Conservation (phyloP, 2,797 vertebrate genomes). For the Dipus sagitta region DNA sequence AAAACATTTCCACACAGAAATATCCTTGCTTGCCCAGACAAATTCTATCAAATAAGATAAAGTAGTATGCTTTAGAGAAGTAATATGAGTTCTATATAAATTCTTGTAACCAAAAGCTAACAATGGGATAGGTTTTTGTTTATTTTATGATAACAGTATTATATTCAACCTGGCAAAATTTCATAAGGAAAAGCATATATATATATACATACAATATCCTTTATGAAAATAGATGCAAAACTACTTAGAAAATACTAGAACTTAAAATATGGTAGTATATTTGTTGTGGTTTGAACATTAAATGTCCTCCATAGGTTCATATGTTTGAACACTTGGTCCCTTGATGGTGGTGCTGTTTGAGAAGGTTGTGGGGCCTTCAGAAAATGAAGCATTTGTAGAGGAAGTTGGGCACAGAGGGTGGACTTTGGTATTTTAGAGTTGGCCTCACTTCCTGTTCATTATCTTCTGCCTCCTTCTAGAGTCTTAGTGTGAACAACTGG, state of each 20-base stretch:
- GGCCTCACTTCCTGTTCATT: too few relatives aligned
- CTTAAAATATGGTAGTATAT: not conserved
- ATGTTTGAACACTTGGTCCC: too few relatives aligned
- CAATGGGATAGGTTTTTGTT: not conserved
- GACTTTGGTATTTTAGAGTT: too few relatives aligned
- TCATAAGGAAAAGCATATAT: not conserved
- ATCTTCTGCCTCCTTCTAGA: too few relatives aligned
- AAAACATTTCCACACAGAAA: slow-evolving; percentile 30
- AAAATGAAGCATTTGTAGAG: too few relatives aligned
- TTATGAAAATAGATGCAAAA: not conserved
- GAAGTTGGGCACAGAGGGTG: too few relatives aligned
- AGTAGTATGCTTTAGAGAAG: slow-evolving; percentile 16
- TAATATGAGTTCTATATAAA: not conserved
- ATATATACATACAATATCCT: not conserved
- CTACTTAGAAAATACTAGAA: slow-evolving; percentile 12
- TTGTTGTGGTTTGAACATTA: too few relatives aligned
- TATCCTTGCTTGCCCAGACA: not conserved
- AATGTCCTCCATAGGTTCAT: too few relatives aligned
- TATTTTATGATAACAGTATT: slow-evolving; percentile 1
- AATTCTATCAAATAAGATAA: slow-evolving; percentile 34
- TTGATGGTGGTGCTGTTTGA: too few relatives aligned
- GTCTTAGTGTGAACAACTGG: too few relatives aligned
- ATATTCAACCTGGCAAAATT: not conserved
- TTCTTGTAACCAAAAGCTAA: slow-evolving; percentile 21
- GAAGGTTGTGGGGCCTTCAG: too few relatives aligned